A percentile compares a stretch with the other conserved stretches of the same genome.
Conservation (phyloP, 2,797 vertebrate genomes). For the Ctenochaetus hawaiiensis region DNA sequence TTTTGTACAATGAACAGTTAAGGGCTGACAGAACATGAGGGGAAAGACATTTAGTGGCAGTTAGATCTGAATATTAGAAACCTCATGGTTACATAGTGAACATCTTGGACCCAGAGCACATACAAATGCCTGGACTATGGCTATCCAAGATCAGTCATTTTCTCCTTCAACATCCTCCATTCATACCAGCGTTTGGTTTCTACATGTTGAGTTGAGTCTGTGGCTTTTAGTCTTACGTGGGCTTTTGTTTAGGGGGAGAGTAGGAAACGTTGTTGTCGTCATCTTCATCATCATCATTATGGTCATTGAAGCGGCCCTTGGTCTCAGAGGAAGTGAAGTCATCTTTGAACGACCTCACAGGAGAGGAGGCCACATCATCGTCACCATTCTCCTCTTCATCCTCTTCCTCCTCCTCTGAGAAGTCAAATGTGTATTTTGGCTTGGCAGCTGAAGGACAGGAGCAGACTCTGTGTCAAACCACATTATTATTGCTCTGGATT, state of each 20-base stretch:
- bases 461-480: conserved; percentile 27
- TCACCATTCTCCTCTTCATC: conserved; percentile 85
- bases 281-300: conserved; percentile 85
- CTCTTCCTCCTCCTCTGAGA: conserved; percentile 92
- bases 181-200: background rate
- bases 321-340: conserved; percentile 86
- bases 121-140: background rate
- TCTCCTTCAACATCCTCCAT: no score
- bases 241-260: conserved; percentile 84
- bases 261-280: conserved; percentile 88
- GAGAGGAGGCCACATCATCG: conserved; percentile 81
- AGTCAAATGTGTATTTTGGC: conserved; percentile 98
- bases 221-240: conserved; percentile 60
- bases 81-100: background rate
- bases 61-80: background rate
- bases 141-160: background rate
- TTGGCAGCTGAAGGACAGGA: conserved; percentile 88
- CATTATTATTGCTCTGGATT: conserved; percentile 1
- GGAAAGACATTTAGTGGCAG: no score
- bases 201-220: background rate
- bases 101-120: background rate
- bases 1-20: background rate
- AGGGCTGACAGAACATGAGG: background rate
- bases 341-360: conserved; percentile 88
- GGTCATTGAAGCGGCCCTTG: conserved; percentile 82